These are phyloP conservation scores for Mormyrops attenuatus DNA, from an alignment of 2,797 vertebrate genomes.

Conservation along the genomic window DNA sequence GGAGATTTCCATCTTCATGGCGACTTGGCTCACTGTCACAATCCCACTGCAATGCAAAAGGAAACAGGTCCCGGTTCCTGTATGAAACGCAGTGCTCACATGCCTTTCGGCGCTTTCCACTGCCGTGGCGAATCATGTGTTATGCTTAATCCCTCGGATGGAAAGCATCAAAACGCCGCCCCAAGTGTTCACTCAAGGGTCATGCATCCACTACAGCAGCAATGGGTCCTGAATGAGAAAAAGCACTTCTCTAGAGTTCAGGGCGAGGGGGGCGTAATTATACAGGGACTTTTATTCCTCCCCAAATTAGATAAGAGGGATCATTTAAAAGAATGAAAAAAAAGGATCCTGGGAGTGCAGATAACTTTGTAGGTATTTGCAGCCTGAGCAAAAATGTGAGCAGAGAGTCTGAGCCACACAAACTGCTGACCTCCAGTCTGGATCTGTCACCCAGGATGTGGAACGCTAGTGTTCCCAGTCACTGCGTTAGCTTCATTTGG, in stretches of 20 bases:
- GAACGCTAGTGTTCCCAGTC: background rate
- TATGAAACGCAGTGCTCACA: background rate
- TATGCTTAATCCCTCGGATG: background rate
- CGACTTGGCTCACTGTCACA: background rate
- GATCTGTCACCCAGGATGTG: conserved; percentile 8
- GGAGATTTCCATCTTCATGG: background rate
- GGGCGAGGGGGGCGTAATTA: background rate
- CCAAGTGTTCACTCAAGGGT: background rate
- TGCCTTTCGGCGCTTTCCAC: background rate
- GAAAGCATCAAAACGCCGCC: background rate
- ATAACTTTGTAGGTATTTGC: background rate
- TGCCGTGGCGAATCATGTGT: background rate
- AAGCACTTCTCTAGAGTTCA: background rate
- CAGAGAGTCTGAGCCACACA: conserved; percentile 13
- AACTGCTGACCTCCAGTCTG: background rate
- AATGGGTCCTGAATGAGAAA: background rate
- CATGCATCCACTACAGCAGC: background rate
- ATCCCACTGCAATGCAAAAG: background rate
- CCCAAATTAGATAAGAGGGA: conserved; percentile 3
- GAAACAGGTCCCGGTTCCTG: background rate
- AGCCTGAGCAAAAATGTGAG: conserved; percentile 13
- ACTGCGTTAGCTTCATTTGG: background rate
- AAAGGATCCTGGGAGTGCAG: background rate
- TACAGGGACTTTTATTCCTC: background rate
- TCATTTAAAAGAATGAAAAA: background rate